Conservation (phyloP, 2,113 vertebrate genomes). For the Isurus oxyrinchus region DNA sequence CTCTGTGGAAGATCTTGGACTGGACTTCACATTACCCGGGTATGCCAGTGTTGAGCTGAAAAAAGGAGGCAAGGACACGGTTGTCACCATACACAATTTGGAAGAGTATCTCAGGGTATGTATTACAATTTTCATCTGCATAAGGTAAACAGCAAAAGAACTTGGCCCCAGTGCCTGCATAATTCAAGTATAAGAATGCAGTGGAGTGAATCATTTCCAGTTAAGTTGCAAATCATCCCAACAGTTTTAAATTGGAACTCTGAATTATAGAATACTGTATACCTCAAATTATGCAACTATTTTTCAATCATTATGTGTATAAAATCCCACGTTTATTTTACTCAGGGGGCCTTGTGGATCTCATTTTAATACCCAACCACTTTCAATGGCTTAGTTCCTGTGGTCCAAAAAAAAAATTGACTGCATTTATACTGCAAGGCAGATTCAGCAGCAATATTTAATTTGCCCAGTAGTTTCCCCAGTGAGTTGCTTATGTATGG, state of each 20-base stretch:
- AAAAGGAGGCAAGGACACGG: constrained; percentile 93
- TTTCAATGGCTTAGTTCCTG: background rate
- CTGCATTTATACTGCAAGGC: background rate
- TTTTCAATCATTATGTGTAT: background rate
- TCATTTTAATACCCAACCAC: background rate
- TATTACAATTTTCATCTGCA: constrained; percentile 39
- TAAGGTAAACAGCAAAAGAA: background rate
- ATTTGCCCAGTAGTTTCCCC: background rate
- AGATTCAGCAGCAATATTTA: background rate
- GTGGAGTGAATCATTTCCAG: background rate
- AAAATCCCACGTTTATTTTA: background rate
- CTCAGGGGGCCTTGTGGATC: background rate
- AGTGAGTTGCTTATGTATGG: background rate
- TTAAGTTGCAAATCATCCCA: background rate
- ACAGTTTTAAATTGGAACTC: background rate
- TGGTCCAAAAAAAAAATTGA: background rate
- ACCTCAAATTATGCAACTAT: background rate
- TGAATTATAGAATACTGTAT: background rate
- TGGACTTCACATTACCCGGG: constrained; percentile 95
- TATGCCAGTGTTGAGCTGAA: constrained; percentile 97
- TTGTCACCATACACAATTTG: constrained; percentile 92
- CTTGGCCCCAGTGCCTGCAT: background rate
- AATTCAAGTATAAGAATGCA: background rate
- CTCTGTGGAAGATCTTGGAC: constrained; percentile 90
- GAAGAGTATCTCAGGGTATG: constrained; percentile 93